Conservation (phyloP, 2,113 vertebrate species). For the Jaculus jaculus region DNA sequence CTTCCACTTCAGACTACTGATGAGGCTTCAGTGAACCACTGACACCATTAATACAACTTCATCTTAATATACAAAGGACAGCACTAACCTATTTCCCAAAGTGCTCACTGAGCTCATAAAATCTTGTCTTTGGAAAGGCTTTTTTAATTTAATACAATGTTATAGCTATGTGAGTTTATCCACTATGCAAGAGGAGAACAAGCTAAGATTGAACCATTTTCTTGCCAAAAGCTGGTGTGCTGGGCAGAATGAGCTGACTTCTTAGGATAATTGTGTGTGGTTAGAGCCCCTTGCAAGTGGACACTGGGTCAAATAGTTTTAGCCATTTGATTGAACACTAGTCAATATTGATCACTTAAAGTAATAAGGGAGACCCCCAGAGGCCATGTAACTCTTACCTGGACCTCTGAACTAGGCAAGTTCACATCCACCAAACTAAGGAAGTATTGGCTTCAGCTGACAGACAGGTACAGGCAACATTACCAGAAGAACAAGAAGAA, state of each 20-base stretch:
- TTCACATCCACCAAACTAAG: neutral
- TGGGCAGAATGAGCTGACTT: neutral
- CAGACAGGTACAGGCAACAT: neutral
- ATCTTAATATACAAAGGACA: neutral
- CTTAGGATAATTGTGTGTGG: neutral
- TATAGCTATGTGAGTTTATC: neutral
- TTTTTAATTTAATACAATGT: conserved; percentile 14
- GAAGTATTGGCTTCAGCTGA: neutral
- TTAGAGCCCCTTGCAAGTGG: neutral
- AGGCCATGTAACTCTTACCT: neutral
- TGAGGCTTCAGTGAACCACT: neutral
- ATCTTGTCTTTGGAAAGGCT: neutral
- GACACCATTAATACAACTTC: neutral
- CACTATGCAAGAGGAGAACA: neutral
- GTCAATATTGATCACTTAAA: neutral
- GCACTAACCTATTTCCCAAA: neutral
- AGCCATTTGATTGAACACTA: neutral
- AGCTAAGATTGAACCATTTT: neutral
- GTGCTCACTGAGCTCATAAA: neutral
- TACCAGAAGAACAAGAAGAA: neutral
- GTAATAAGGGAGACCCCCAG: neutral
- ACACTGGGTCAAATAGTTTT: neutral
- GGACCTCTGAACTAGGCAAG: neutral
- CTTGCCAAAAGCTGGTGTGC: neutral
- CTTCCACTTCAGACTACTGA: neutral